Percentiles rank a stretch among this genome's conserved stretches.
These are phyloP conservation scores for Panopea generosa DNA, from an alignment of 2,888 invertebrate species.

Conservation along the genomic window DNA sequence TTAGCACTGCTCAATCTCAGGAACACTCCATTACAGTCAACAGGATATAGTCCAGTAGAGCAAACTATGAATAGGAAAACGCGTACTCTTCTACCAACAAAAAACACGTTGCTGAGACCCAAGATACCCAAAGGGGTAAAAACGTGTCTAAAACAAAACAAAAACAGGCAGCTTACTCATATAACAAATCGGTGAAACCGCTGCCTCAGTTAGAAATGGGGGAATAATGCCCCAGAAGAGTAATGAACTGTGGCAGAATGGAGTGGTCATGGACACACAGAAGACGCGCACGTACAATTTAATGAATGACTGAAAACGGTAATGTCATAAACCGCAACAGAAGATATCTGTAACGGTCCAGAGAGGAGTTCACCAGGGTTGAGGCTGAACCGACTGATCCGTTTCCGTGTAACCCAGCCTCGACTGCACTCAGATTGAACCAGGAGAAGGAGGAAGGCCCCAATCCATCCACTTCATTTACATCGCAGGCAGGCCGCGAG, in stretches of 20 bases:
- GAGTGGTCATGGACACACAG: background rate
- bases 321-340: conserved; percentile 9
- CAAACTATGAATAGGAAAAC: conserved; percentile 14
- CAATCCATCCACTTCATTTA: no score
- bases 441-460: background rate
- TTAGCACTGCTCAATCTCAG: conserved; percentile 33
- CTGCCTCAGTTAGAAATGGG: background rate
- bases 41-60: conserved; percentile 27
- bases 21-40: conserved; percentile 33
- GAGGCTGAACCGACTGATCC: conserved; percentile 1
- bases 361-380: background rate
- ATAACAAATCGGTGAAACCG: conserved; percentile 6
- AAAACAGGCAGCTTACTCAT: conserved; percentile 12
- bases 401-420: no score
- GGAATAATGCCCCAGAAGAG: conserved; percentile 6
- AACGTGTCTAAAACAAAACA: conserved; percentile 8
- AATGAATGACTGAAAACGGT: conserved; percentile 5
- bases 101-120: conserved; percentile 20
- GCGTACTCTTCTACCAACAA: conserved; percentile 22
- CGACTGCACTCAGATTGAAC: background rate
- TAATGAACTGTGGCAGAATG: conserved; percentile 1
- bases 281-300: conserved; percentile 9
- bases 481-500: background rate
- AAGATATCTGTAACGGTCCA: conserved; percentile 2
- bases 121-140: conserved; percentile 11